A percentile compares a stretch with the other conserved stretches of the same genome.
Evolutionary conservation across 1,140 invertebrate species (phyloP).

Genomic region (Zaprionus vittiger): DNA sequence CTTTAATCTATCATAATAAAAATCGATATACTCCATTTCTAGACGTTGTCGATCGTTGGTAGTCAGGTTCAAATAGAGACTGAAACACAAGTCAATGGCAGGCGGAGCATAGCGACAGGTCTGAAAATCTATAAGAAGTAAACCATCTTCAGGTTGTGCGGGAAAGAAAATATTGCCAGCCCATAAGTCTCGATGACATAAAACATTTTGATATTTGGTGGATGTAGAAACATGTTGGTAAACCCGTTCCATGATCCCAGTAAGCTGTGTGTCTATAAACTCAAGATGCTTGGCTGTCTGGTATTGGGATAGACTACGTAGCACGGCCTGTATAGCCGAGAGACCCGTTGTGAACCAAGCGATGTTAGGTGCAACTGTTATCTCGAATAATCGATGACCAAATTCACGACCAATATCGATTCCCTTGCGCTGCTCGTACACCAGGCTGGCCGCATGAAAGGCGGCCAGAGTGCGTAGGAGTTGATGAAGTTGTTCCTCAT

Average conservation of each 20-base stretch:
- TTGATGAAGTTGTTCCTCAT: slow-evolving; percentile 32
- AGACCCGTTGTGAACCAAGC: slow-evolving; percentile 75
- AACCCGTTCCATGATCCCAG: slow-evolving; percentile 36
- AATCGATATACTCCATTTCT: slow-evolving; percentile 49
- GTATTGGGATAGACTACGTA: slow-evolving; percentile 50
- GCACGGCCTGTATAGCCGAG: slow-evolving; percentile 46
- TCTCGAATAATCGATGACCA: slow-evolving; percentile 59
- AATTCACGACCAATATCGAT: slow-evolving; percentile 58
- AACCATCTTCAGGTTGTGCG: slow-evolving; percentile 66
- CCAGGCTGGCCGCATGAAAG: slow-evolving; percentile 83
- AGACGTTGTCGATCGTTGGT: slow-evolving; percentile 25
- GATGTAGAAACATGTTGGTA: slow-evolving; percentile 69
- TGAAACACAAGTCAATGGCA: slow-evolving; percentile 85
- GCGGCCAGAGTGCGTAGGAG: slow-evolving; percentile 76
- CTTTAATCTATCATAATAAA: slow-evolving; percentile 55
- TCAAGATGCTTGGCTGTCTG: slow-evolving; percentile 5
- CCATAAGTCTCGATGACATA: slow-evolving; percentile 88
- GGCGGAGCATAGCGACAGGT: slow-evolving; percentile 86
- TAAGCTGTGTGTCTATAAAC: slow-evolving; percentile 47
- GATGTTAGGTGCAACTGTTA: slow-evolving; percentile 60
- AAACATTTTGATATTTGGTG: slow-evolving; percentile 84
- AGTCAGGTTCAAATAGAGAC: slow-evolving; percentile 68
- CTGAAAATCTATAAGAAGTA: slow-evolving; percentile 87
- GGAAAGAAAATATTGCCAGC: slow-evolving; percentile 87
- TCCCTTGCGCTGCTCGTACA: slow-evolving; percentile 54